Evolutionary conservation across 2,113 vertebrate species (phyloP), one percentile per base, ranked within the genome.

Genomic region (Xiphophorus couchianus): DNA sequence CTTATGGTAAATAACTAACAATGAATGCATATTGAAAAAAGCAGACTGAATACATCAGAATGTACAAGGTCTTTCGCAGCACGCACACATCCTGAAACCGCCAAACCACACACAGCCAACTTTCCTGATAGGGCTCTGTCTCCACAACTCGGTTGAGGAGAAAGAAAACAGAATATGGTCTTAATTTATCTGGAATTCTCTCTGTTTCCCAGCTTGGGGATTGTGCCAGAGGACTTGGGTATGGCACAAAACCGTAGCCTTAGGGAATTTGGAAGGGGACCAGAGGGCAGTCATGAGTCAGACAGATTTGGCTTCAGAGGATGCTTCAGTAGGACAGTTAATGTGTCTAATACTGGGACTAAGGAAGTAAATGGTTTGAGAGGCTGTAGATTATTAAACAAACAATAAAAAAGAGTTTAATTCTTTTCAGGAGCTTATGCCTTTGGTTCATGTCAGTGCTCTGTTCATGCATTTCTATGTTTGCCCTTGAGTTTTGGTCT

Each of bases 101-200:
- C 61, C 39, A 73, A 84, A 87, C 67, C 75, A 58, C 85, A 82
- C 25, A 48, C 33, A 27, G 73, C 71, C 30, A 65, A 37, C 42
- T 76, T 73, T 80, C 17, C 13, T 62, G 62, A 80, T 69, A 77
- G 76, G 27, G 22, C 69, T 84, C 75, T 77, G 74, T 74, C 78
- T 84, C 78, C 80, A 81, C 29, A 81, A 35, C 69, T 84, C 64
- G 64, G 78, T 77, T 83, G 73, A 68, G 80, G 64, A 78, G 72
- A 72, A 67, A 75, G 70, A 87, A 88, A 87, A 86, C 83, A 86
- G 37, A 90, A 80, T 91, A 75, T 92, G 90, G 84, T 91, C 78
- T 89, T 88, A 63, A 91, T 93, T 93, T 89, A 76, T 86, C 31
- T 73, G 89, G 88, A 92, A 92, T 93, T 87, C 68, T 90, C 33